Conservation (phyloP, 2,113 vertebrate genomes). For the Himantopus leucocephalus region DNA sequence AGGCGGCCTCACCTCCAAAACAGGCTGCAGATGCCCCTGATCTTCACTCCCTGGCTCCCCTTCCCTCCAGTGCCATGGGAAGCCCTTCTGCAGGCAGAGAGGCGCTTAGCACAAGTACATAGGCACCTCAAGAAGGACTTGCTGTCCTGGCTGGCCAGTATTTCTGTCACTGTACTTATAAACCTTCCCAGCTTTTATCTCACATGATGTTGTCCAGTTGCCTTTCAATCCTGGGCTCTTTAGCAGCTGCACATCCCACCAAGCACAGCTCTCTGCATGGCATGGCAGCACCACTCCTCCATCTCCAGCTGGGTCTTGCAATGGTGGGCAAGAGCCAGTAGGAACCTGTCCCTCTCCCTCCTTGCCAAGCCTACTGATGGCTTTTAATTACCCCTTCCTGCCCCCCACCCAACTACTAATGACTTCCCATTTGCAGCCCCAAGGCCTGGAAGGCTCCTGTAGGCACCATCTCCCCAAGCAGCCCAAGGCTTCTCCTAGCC, state of each 20-base stretch:
- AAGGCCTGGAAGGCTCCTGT: background rate
- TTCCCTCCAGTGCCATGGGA: background rate
- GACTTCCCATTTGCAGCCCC: background rate
- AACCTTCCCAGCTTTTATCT: background rate
- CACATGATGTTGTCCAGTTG: rapidly evolving
- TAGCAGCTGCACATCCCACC: background rate
- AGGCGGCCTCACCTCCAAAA: background rate
- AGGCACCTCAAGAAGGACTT: background rate
- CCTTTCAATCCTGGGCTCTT: no score
- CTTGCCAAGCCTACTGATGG: background rate
- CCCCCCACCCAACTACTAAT: background rate
- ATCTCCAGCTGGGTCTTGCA: rapidly evolving
- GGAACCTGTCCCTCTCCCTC: background rate
- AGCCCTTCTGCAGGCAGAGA: background rate
- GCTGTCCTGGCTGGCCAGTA: background rate
- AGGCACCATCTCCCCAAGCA: background rate
- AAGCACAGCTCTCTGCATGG: rapidly evolving
- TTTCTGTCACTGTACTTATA: rapidly evolving
- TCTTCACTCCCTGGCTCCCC: background rate
- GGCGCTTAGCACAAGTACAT: rapidly evolving
- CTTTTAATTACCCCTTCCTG: background rate
- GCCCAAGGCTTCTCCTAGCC: background rate
- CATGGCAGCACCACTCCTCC: rapidly evolving
- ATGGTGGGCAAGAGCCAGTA: no score
- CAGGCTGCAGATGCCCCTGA: background rate